Evolutionary conservation across 2,888 invertebrate genomes (phyloP).

Genomic region (Habroteleia sp.): DNA sequence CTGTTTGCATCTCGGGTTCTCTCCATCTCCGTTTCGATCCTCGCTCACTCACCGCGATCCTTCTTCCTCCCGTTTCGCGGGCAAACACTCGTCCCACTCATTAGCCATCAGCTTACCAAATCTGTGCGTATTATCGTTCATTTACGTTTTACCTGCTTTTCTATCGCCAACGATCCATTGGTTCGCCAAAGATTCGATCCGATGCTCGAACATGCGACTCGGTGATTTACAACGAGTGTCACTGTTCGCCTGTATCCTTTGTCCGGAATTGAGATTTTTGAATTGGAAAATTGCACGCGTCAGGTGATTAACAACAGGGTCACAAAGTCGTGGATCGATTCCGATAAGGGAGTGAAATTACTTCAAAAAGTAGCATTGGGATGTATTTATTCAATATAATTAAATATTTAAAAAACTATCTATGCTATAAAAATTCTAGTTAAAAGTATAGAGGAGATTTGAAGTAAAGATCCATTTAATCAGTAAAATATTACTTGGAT

Average conservation of each 20-base stretch:
- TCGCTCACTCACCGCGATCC: conserved; percentile 1
- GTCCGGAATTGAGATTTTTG: conserved; percentile 14
- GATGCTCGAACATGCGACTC: conserved; percentile 25
- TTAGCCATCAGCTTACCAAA: conserved; percentile 21
- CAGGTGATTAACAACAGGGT: too few species aligned
- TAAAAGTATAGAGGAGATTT: too few species aligned
- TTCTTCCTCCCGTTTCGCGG: conserved; percentile 7
- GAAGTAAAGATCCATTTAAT: too few species aligned
- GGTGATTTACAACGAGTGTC: conserved; percentile 42
- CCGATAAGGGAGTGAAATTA: too few species aligned
- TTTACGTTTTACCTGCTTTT: conserved; percentile 42
- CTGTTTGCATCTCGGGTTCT: conserved; percentile 40
- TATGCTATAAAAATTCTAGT: too few species aligned
- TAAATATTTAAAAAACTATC: too few species aligned
- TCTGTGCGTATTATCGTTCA: conserved; percentile 47
- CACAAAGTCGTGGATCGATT: too few species aligned
- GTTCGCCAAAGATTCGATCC: conserved; percentile 32
- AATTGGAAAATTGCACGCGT: not conserved
- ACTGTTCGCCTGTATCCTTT: conserved; percentile 21
- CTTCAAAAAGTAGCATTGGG: too few species aligned
- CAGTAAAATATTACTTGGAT: too few species aligned
- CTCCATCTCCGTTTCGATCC: conserved; percentile 25
- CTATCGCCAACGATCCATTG: conserved; percentile 48
- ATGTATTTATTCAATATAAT: too few species aligned
- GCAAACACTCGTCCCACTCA: conserved; percentile 2